Conservation (phyloP, 2,888 invertebrate genomes). For the Tolmerus cingulatus region DNA sequence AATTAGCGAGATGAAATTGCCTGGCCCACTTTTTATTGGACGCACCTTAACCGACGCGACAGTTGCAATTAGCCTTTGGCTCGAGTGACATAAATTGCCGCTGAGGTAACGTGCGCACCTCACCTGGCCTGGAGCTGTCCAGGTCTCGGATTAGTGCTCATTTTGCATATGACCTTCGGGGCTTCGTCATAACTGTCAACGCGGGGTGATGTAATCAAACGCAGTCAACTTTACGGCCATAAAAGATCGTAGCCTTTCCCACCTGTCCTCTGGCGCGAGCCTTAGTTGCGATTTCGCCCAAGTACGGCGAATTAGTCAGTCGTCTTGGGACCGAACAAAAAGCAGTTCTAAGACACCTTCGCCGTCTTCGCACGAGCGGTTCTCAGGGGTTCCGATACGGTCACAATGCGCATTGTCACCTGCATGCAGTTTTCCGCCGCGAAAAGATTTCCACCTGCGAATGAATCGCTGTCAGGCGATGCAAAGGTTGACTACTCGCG, state of each 20-base stretch:
- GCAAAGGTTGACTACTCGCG: not conserved
- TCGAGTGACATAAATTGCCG: not conserved
- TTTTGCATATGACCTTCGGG: not conserved
- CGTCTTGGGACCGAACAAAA: not conserved
- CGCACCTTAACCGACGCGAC: not conserved
- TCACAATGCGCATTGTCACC: not conserved
- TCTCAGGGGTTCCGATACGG: not conserved
- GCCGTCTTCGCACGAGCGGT: not conserved
- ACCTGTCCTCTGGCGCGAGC: not conserved
- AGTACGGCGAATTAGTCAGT: not conserved
- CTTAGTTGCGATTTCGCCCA: not conserved
- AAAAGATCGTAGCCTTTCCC: not conserved
- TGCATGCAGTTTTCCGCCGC: not conserved
- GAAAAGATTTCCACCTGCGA: not conserved
- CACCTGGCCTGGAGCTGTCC: not conserved
- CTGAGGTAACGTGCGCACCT: not conserved
- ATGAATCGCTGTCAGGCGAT: not conserved
- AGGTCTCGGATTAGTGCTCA: not conserved
- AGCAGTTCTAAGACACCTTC: not conserved
- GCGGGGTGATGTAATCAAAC: not conserved
- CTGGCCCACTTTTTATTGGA: not conserved
- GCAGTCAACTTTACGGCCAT: not conserved
- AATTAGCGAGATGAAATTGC: not conserved
- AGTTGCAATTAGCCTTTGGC: not conserved
- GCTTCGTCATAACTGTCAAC: not conserved